A percentile compares a stretch with the other conserved stretches of the same genome.
phyloP scores from a whole-genome alignment of 2,888 invertebrate genomes.

The Noctuana brunneofusca region DNA sequence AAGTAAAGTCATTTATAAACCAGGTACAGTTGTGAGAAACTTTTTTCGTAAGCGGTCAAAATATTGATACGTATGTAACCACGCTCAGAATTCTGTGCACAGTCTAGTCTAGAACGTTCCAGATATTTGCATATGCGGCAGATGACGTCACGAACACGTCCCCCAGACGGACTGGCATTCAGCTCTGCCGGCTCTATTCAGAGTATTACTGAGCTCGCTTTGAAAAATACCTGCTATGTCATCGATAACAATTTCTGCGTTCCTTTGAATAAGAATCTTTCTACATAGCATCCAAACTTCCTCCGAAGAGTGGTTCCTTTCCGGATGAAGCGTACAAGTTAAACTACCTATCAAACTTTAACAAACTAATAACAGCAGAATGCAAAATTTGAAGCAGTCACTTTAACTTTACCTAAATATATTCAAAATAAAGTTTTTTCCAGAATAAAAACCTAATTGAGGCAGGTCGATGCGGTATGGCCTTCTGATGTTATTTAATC shows the following conservation, averaged over 20 bases:
- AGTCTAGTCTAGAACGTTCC: slow-evolving; percentile 41
- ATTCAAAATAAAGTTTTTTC: too few relatives aligned
- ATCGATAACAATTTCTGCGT: slow-evolving; percentile 23
- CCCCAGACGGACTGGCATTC: slow-evolving; percentile 53
- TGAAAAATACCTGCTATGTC: too few relatives aligned
- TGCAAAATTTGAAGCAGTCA: too few relatives aligned
- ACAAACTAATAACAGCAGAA: too few relatives aligned
- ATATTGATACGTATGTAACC: slow-evolving; percentile 17
- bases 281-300: not conserved
- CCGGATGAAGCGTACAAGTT: too few relatives aligned
- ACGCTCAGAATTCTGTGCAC: slow-evolving; percentile 38
- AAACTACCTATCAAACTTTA: too few relatives aligned
- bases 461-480: too few relatives aligned
- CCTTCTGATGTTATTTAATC: too few relatives aligned
- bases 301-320: not conserved
- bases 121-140: slow-evolving; percentile 46
- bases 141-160: slow-evolving; percentile 51
- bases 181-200: slow-evolving; percentile 38
- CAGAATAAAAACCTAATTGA: too few relatives aligned
- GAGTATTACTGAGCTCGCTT: slow-evolving; percentile 17
- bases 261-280: not conserved
- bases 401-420: too few relatives aligned
- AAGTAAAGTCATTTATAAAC: too few relatives aligned
- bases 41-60: not conserved
- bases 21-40: not conserved